Base-by-base conservation (phyloP, 2,113 vertebrate species). In the Malurus elegans region DNA sequence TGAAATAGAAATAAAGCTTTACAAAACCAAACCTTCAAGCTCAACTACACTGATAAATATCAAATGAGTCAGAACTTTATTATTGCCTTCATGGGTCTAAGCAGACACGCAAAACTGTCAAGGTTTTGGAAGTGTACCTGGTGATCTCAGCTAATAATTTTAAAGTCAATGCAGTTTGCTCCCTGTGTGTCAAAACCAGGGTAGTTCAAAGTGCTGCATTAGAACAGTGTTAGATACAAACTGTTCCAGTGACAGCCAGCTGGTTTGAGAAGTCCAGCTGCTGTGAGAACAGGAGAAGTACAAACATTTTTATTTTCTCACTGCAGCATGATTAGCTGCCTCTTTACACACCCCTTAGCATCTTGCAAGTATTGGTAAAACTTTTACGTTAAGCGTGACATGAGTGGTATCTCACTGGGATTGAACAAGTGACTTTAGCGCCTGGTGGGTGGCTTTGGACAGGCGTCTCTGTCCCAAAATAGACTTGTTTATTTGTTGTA, bases 321-420 rank as follows among this genome's bases (percentile, higher is more conserved):
- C 32, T n/a, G 38, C 14, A 4, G 38, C 26, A 17, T 9, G 15
- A 8, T 13, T 18, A 64, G 25, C 56, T 84, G 62, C n/a, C 40
- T n/a, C n/a, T 1, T 18, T 11, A 50, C 26, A 20, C 29, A 4
- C 8, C 32, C 34, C 31, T 64, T 8, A 23, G 40, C n/a, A 10
- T 16, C 65, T 15, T 18, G 47, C 47, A 47, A 38, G 9, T 47
- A 4, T 23, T 44, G 18, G 2, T 40, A n/a, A 81, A 70, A n/a
- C 38, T 21, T 60, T 29, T 69, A 31, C 0, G 0, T 47, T 42
- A 16, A 20, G 24, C 36, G 15, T 50, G 25, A 1, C 3, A 1
- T 2, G 50, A 36, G 12, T 3, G 47, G 24, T 24, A 4, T 13
- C 88, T 83, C n/a, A 6, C 38, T 24, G 38, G 8, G 24, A 15